Conservation (phyloP, 2,113 vertebrate genomes). For the Megatriorchis doriae region DNA sequence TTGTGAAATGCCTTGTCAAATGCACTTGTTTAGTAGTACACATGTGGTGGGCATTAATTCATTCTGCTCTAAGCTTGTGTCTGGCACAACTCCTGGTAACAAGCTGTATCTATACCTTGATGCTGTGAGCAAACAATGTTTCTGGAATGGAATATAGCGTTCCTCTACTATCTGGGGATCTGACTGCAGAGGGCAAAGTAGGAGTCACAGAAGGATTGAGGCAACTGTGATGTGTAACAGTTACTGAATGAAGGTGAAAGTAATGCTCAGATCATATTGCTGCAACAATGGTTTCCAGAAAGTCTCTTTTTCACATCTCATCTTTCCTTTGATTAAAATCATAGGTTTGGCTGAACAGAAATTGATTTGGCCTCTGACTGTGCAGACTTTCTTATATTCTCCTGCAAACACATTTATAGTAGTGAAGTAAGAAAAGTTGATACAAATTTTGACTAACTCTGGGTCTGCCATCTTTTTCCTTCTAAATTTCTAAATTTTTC, state of each 20-base stretch:
- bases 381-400: background rate
- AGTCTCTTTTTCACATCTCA: background rate
- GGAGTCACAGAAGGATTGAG: background rate
- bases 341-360: background rate
- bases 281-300: background rate
- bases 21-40: background rate
- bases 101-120: background rate
- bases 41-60: background rate
- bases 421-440: background rate
- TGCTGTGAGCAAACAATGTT: background rate
- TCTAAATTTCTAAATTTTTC: background rate
- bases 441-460: background rate
- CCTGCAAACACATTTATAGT: background rate
- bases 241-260: background rate
- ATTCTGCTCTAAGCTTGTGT: background rate
- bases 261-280: background rate
- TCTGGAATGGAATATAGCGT: background rate
- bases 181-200: background rate
- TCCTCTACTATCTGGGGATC: background rate
- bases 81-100: background rate
- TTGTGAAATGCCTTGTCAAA: background rate
- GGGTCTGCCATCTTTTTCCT: background rate
- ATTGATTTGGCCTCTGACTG: background rate
- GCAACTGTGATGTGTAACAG: background rate
- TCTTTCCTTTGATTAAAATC: background rate